phyloP scores from a whole-genome alignment of 2,888 invertebrate genomes.

The Drosophila engyochracea region DNA sequence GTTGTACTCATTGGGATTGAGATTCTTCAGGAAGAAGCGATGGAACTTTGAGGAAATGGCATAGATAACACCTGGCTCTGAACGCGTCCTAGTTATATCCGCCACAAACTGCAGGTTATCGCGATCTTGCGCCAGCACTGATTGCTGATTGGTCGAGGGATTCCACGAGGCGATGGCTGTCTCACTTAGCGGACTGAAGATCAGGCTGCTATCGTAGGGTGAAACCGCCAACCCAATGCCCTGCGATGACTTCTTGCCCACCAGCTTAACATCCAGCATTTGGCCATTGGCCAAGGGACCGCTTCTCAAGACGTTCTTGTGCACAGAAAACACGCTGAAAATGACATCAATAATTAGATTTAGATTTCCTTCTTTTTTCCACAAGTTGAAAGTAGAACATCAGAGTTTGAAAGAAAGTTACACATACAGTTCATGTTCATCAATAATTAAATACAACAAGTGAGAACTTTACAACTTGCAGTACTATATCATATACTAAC shows the following conservation, averaged over 20 bases:
- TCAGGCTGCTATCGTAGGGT: constrained; percentile 90
- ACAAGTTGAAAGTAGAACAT: not conserved
- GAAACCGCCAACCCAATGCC: constrained; percentile 91
- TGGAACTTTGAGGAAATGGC: constrained; percentile 91
- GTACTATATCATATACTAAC: too few species aligned
- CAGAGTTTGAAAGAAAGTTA: not conserved
- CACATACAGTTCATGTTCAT: too few species aligned
- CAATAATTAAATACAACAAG: not conserved
- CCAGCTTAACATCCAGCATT: constrained; percentile 90
- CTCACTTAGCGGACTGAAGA: constrained; percentile 92
- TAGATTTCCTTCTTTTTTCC: not conserved
- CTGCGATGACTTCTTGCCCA: constrained; percentile 94
- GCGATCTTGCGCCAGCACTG: constrained; percentile 90
- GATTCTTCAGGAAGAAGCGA: constrained; percentile 90
- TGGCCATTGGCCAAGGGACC: constrained; percentile 91
- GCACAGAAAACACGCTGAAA: constrained; percentile 90
- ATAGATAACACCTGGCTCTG: constrained; percentile 91
- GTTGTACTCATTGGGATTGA: constrained; percentile 90
- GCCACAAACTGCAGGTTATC: constrained; percentile 92
- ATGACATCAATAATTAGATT: too few species aligned
- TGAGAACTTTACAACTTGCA: not conserved
- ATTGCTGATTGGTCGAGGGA: constrained; percentile 90
- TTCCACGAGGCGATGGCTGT: constrained; percentile 93
- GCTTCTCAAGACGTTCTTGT: constrained; percentile 90
- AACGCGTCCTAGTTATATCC: constrained; percentile 89